Base-by-base conservation (phyloP, 2,113 vertebrate genomes). In the Sapajus apella region DNA sequence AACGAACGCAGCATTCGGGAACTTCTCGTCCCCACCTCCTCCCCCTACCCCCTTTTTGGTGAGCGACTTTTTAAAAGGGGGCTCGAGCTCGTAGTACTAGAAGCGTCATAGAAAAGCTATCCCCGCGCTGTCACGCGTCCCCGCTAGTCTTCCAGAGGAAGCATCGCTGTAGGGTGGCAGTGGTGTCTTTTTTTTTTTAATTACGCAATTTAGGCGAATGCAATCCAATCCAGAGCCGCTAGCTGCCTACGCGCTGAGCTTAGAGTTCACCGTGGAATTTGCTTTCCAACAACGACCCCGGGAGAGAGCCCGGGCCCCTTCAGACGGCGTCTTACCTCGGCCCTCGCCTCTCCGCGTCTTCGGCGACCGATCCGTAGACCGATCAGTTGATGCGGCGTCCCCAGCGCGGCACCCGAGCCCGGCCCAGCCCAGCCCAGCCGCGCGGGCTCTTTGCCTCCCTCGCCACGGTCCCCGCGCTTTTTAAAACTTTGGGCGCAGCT, bases 391-490 rank as follows among this genome's bases (percentile, higher is more conserved):
- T 32, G 14, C 76, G 84, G 93, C 90, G 12, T 4, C 70, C 61
- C 95, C 81, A 2, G 95, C 87, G 70, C 89, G 95, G 87, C n/a
- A 30, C 77, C 94, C 18, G 35, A 18, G 18, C 27, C 61, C 85
- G 83, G 27, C 50, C 75, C 52, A 43, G 13, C n/a, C 85, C 14
- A 52, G 50, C 61, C 68, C 89, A 70, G 89, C 68, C 76, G 61
- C 8, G 8, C 91, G 47, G 4, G 58, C 55, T 70, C 72, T 23
- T 43, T 18, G 61, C 30, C 87, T 40, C 40, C 43, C 73, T 32
- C 21, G 73, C 70, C 96, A 61, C 81, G 56, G 88, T 97, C 80
- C 97, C 96, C 84, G 87, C 4, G 5, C 96, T 85, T 93, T 70
- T 75, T 27, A 56, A 86, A 95, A 87, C 88, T 91, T 88, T 17